Evolutionary conservation across 2,113 vertebrate genomes (phyloP), one percentile per base, ranked within the genome.

Genomic region (Arizona elegans): DNA sequence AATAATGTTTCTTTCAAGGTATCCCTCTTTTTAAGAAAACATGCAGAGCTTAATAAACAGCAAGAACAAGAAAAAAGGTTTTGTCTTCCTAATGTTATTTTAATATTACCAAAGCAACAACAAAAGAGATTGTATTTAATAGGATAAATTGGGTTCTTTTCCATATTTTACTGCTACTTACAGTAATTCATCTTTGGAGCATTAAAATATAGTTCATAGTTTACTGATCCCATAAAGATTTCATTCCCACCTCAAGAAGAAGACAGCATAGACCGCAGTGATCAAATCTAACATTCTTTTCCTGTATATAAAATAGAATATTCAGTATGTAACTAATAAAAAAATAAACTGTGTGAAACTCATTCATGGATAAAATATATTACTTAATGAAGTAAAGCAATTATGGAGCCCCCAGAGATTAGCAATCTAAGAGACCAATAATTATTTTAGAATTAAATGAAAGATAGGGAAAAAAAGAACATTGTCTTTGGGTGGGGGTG

Each of bases 311-410:
- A 75, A 88, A 75, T 24, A 15, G 33, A 33, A 89, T 62, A 56
- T 81, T 50, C 5, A 24, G 13, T 26, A 55, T 75, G 12, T n/a
- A 89, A 56, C n/a, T 65, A 59, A 62, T 65, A 59, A 38, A 58
- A 81, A 88, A 92, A 87, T 53, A 62, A 87, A 29, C 50, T 53
- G 12, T n/a, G 26, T 88, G 29, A 58, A 65, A 54, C 29, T 9
- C 50, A 88, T 92, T 88, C 56, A 92, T 87, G 86, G 62, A 92
- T 15, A n/a, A 87, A 33, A 92, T 88, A 92, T n/a, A 91, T 87
- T 47, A 21, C 17, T 87, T 21, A 87, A 87, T 62, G 21, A 65
- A 87, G 19, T 65, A 50, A 58, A 58, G 50, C 43, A 87, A 59
- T 59, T 2, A 52, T 59, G 23, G 6, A 59, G 17, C 9, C 43